A percentile compares a stretch with the other conserved stretches of the same genome.
Evolutionary conservation across 53 echinoderm and acorn worm species (phyloP).

Genomic region (Pentamera pediparva): DNA sequence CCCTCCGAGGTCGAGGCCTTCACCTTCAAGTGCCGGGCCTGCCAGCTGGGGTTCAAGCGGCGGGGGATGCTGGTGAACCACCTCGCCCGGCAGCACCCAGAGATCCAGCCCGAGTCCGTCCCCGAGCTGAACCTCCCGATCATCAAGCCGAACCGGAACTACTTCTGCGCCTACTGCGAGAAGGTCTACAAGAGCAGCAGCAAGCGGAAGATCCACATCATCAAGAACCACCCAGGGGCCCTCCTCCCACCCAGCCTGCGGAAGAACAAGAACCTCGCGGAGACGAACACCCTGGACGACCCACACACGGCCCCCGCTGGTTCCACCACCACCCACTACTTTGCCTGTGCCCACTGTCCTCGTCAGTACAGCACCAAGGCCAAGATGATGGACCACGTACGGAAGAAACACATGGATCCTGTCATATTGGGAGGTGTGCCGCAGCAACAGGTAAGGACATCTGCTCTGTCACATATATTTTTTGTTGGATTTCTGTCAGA

Average conservation of each 20-base stretch:
- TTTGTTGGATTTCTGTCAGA: no score
- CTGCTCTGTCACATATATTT: no score
- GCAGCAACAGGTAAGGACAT: background rate
- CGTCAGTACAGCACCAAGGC: slow-evolving; percentile 98
- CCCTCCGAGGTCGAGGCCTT: slow-evolving; percentile 59
- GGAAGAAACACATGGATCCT: slow-evolving; percentile 98
- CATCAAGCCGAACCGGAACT: slow-evolving; percentile 93
- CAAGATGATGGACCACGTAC: slow-evolving; percentile 98
- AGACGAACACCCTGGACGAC: slow-evolving; percentile 45
- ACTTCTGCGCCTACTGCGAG: slow-evolving; percentile 97
- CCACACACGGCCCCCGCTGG: slow-evolving; percentile 95
- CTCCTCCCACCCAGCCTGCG: slow-evolving; percentile 80
- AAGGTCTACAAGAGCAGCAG: slow-evolving; percentile 99
- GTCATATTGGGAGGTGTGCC: slow-evolving; percentile 46
- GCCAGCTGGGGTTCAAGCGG: slow-evolving; percentile 83
- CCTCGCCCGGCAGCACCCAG: slow-evolving; percentile 82
- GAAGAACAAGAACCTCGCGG: slow-evolving; percentile 81
- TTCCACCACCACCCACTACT: slow-evolving; percentile 94
- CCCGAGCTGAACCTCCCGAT: slow-evolving; percentile 94
- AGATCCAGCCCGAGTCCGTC: slow-evolving; percentile 74
- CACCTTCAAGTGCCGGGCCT: slow-evolving; percentile 89
- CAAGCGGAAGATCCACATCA: slow-evolving; percentile 92
- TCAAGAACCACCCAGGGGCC: slow-evolving; percentile 94
- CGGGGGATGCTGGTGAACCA: slow-evolving; percentile 97
- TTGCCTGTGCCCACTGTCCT: slow-evolving; percentile 98